Conservation (phyloP, 2,797 vertebrate genomes). For the Cirrhinus mrigala region DNA sequence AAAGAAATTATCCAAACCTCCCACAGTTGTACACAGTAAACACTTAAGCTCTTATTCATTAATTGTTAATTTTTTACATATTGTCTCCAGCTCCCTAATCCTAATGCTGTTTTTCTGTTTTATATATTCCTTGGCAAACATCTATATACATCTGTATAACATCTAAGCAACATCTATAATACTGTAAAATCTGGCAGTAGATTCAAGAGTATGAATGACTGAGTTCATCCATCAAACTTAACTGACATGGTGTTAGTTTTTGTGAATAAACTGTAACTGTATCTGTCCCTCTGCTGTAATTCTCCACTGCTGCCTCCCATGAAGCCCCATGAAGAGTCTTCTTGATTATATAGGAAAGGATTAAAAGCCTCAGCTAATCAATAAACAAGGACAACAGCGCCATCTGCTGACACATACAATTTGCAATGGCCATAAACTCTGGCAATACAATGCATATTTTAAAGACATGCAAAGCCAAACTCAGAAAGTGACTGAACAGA, state of each 20-base stretch:
- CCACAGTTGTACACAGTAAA: background rate
- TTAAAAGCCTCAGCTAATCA: background rate
- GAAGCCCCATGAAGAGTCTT: too few relatives aligned
- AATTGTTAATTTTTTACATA: background rate
- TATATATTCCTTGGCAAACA: background rate
- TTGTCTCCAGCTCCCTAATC: background rate
- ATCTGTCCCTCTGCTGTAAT: background rate
- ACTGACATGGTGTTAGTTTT: too few relatives aligned
- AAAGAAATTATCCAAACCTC: too few relatives aligned
- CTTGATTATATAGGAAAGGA: background rate
- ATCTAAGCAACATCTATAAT: background rate
- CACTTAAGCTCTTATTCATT: too few relatives aligned
- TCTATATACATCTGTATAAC: too few relatives aligned
- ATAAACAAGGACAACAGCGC: background rate
- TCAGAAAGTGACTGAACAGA: too few relatives aligned
- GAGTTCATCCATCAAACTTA: too few relatives aligned
- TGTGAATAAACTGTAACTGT: too few relatives aligned
- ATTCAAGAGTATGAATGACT: background rate
- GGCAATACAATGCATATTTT: background rate
- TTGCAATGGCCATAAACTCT: background rate
- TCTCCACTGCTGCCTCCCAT: background rate
- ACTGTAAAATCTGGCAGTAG: background rate
- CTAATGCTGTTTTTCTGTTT: background rate
- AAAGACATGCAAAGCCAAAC: too few relatives aligned
- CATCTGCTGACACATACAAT: background rate